Percentiles rank a stretch among this genome's conserved stretches.
These are phyloP conservation scores for Drosophila dives DNA, from an alignment of 2,888 invertebrate species.

Conservation along the genomic window DNA sequence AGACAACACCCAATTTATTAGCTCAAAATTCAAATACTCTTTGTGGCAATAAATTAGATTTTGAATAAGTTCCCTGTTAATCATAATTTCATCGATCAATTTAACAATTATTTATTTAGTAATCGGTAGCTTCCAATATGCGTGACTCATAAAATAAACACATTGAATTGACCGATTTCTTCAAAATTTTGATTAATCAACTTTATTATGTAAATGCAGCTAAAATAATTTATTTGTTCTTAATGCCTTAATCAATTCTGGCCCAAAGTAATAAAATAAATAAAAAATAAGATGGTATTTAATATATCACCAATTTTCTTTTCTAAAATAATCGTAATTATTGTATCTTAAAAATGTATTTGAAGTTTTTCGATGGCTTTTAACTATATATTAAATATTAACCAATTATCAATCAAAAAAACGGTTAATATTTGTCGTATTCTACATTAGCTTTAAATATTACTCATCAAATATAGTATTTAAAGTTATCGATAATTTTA, in stretches of 20 bases:
- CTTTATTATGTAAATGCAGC: background rate
- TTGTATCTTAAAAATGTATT: background rate
- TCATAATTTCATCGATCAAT: background rate
- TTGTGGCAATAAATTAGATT: background rate
- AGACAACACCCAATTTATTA: background rate
- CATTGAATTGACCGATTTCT: background rate
- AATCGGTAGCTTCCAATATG: background rate
- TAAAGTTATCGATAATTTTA: background rate
- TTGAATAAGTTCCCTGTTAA: background rate
- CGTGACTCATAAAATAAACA: background rate
- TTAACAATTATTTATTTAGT: background rate
- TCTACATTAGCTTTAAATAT: background rate
- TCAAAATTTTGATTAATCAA: background rate
- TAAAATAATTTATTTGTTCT: background rate
- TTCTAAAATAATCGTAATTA: background rate
- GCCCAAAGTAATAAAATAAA: too few species aligned
- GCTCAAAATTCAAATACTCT: constrained; percentile 8
- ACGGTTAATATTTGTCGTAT: background rate
- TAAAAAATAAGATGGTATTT: background rate
- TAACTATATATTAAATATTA: background rate
- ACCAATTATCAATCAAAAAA: background rate
- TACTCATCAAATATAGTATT: background rate
- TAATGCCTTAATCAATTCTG: background rate
- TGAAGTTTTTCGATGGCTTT: background rate
- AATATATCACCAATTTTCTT: background rate